Evolutionary conservation across 2,888 invertebrate genomes (phyloP), one percentile per base, ranked within the genome.

Genomic region (Caenorhabditis wallacei): DNA sequence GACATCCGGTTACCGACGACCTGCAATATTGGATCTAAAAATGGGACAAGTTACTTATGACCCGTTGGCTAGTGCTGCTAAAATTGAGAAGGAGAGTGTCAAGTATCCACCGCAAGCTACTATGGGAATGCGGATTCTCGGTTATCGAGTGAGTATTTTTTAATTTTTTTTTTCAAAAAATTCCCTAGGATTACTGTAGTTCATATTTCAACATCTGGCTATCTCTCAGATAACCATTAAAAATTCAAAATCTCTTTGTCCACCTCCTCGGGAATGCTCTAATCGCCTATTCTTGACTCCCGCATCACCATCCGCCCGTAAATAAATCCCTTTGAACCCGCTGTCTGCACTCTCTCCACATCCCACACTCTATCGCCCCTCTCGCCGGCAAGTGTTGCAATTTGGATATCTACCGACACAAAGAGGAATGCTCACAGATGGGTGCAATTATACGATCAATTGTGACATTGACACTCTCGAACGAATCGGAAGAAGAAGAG

Each of bases 1-100:
- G 30, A 89, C 89, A 7, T 20, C 76, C 30, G 35, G 37, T 3
- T 90, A 85, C 72, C 64, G 46, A 2, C 48, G 54, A 56, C 88
- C 88, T 3, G 88, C 86, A 13, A 88, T 87, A 46, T 70, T 88
- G 30, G 88, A 88, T 61, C 51, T 87, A 1, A 88, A 88, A 82
- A 91, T 91, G 84, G 91, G 91, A 1, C 80, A 72, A 46, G 87
- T 88, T 30, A 90, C 90, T 0, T 88, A 82, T 70, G 91, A 91
- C 85, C 91, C 91, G 8, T 51, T 80, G 20, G 91, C 91, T 0
- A 84, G 37, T 37, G 84, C 79, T 5, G 88, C 84, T 56, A 91
- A 91, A 76, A 80, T 75, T 24, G 59, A 76, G 24, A 86, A 86
- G 59, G 90, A 90, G 61, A 76, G 63, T 18, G 69, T 78, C 59